These are phyloP conservation scores for Myioborus miniatus DNA, from an alignment of 2,797 vertebrate genomes.

Conservation along the genomic window DNA sequence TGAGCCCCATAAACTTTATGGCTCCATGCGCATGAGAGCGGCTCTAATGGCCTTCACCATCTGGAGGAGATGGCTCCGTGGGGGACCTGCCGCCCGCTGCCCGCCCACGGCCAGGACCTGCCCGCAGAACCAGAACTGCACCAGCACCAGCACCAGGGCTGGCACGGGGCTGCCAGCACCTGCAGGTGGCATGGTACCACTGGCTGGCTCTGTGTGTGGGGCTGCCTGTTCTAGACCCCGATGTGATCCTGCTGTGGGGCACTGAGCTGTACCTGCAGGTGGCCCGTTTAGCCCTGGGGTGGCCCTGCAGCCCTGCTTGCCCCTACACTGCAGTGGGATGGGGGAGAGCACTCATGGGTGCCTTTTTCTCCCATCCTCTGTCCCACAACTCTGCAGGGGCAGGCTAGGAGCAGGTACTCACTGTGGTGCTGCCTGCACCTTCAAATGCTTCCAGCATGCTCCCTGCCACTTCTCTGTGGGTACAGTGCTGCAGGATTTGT, in stretches of 20 bases:
- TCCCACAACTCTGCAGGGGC: neutral
- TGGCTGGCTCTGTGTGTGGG: fast-evolving
- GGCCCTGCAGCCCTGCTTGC: neutral
- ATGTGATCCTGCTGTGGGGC: neutral
- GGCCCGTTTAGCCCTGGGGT: fast-evolving
- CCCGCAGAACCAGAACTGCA: neutral
- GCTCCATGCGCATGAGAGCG: slow-evolving; percentile 29
- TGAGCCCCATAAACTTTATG: slow-evolving; percentile 75
- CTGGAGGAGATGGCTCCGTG: slow-evolving; percentile 62
- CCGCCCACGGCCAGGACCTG: neutral
- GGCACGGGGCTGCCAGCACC: fast-evolving
- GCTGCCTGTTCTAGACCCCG: neutral
- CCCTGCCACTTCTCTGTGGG: fast-evolving
- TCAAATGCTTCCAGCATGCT: neutral
- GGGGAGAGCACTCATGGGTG: neutral
- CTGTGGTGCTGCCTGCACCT: neutral
- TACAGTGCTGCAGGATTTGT: neutral
- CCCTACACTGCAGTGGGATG: fast-evolving
- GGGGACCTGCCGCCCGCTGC: neutral
- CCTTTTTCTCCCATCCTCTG: neutral
- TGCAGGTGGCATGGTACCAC: fast-evolving
- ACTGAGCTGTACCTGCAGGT: neutral
- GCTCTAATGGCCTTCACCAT: slow-evolving; percentile 70
- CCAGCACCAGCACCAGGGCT: fast-evolving
- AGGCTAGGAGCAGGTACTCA: neutral